Evolutionary conservation across 2,113 vertebrate species (phyloP).

Genomic region (Falcunculus frontatus): DNA sequence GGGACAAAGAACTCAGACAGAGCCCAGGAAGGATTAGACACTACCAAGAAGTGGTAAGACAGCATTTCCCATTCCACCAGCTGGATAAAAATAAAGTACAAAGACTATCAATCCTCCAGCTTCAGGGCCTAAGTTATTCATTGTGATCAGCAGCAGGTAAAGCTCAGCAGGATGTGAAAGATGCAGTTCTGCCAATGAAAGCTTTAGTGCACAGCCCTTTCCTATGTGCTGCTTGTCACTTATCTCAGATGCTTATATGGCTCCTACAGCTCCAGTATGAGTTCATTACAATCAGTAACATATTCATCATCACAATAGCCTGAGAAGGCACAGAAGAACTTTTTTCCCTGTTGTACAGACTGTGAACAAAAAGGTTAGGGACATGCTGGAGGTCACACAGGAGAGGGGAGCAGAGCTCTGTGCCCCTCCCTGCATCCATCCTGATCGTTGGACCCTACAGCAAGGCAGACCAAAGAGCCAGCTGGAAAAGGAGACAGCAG

Average conservation of each 20-base stretch:
- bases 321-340: constrained; percentile 1
- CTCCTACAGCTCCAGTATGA: constrained; percentile 2
- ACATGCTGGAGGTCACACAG: not conserved
- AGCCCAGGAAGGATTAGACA: constrained; percentile 9
- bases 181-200: constrained; percentile 49
- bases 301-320: constrained; percentile 50
- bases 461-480: not conserved
- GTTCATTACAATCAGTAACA: constrained; percentile 55
- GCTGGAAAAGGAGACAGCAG: not conserved
- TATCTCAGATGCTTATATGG: not conserved
- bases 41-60: constrained; percentile 1
- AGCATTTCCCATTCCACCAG: not conserved
- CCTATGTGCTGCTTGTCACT: constrained; percentile 17
- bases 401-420: not conserved
- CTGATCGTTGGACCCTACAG: not conserved
- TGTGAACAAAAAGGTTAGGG: not conserved
- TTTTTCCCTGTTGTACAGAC: not conserved
- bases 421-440: not conserved
- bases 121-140: constrained; percentile 43
- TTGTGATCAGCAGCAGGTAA: constrained; percentile 56
- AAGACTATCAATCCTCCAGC: constrained; percentile 34
- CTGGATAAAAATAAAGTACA: constrained; percentile 50
- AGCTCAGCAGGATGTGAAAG: constrained; percentile 51
- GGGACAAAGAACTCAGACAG: constrained; percentile 28
- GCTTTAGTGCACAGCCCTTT: constrained; percentile 5